phyloP scores from a whole-genome alignment of 2,797 vertebrate species.

The Percopsis omiscomaycus region DNA sequence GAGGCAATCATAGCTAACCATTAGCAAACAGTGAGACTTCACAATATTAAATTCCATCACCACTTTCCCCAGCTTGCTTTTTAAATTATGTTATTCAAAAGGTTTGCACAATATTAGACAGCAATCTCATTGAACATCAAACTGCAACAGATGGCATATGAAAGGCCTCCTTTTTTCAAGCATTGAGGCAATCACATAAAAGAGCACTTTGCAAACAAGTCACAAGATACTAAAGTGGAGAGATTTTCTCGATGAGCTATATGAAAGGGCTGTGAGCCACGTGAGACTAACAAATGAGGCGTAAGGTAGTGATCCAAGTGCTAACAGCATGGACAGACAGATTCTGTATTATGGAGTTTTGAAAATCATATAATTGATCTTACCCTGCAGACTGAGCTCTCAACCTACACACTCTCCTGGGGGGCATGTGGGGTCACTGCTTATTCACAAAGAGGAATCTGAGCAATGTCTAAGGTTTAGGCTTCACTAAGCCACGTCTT shows the following conservation, averaged over 20 bases:
- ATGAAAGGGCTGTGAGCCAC: slow-evolving; percentile 39
- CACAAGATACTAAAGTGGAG: slow-evolving; percentile 73
- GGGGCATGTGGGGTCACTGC: slow-evolving; percentile 48
- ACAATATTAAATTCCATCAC: background rate
- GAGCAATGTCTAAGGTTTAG: slow-evolving; percentile 69
- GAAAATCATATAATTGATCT: background rate
- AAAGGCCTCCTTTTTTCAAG: slow-evolving; percentile 63
- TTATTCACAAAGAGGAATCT: slow-evolving; percentile 67
- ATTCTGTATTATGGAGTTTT: background rate
- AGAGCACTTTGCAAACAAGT: slow-evolving; percentile 70
- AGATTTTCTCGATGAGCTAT: slow-evolving; percentile 61
- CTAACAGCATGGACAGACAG: background rate
- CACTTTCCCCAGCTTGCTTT: slow-evolving; percentile 8
- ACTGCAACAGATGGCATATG: slow-evolving; percentile 46
- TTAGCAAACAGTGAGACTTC: too few species aligned
- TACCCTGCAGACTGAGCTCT: slow-evolving; percentile 22
- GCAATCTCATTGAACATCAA: slow-evolving; percentile 51
- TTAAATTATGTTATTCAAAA: slow-evolving; percentile 21
- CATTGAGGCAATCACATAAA: slow-evolving; percentile 52
- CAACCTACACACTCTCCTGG: slow-evolving; percentile 61
- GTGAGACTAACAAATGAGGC: slow-evolving; percentile 39
- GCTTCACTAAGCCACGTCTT: slow-evolving; percentile 54
- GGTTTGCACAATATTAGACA: slow-evolving; percentile 41
- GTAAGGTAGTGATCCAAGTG: slow-evolving; percentile 19
- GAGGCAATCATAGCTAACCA: too few species aligned